These are phyloP conservation scores for Trachurus trachurus DNA, from an alignment of 2,797 vertebrate species.

Conservation along the genomic window DNA sequence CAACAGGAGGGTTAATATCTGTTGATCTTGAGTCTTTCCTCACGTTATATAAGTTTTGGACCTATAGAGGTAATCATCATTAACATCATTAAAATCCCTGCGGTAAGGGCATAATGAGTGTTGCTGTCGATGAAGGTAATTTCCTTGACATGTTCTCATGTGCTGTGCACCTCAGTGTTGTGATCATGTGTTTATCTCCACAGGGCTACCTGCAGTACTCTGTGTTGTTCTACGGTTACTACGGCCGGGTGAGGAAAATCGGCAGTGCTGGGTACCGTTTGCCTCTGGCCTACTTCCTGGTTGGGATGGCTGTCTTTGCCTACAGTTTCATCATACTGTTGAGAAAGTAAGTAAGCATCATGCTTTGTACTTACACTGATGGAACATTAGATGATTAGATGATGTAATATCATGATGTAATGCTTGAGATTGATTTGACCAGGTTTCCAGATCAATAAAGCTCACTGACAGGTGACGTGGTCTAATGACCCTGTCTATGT, in stretches of 20 bases:
- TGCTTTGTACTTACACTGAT: conserved; percentile 3
- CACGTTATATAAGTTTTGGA: neutral
- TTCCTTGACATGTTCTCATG: neutral
- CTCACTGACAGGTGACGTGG: too few species aligned
- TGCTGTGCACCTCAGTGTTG: neutral
- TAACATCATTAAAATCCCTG: neutral
- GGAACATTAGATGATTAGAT: neutral
- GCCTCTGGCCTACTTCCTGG: conserved; percentile 97
- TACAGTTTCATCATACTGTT: conserved; percentile 98
- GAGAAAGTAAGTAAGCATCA: conserved; percentile 94
- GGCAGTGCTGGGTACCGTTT: conserved; percentile 94
- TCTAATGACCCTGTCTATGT: too few species aligned
- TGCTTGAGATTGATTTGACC: neutral
- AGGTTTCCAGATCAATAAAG: neutral
- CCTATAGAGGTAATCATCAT: neutral
- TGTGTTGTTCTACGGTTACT: conserved; percentile 97
- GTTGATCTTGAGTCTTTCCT: conserved; percentile 23
- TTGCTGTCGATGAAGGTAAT: neutral
- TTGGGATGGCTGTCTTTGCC: conserved; percentile 98
- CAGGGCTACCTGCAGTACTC: conserved; percentile 99
- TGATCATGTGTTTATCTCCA: conserved; percentile 23
- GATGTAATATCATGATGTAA: neutral
- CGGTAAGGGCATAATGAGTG: too few species aligned
- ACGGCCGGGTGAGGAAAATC: conserved; percentile 92
- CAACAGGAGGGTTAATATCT: neutral